A percentile compares a stretch with the other conserved stretches of the same genome.
Evolutionary conservation across 2,888 invertebrate species (phyloP).

Genomic region (Pogonocherus hispidulus): DNA sequence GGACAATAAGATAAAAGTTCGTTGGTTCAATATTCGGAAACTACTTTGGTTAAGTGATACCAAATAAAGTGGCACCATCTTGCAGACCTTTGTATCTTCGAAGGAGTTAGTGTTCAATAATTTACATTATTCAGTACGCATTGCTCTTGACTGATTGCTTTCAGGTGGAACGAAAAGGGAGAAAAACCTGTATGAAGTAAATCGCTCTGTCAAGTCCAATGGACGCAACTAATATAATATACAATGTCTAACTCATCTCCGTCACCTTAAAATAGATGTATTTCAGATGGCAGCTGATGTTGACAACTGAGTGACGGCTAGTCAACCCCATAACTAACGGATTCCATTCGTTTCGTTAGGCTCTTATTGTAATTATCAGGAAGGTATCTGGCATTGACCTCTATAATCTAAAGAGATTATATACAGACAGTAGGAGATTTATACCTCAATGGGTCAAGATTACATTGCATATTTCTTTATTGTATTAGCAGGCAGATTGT

Average conservation of each 20-base stretch:
- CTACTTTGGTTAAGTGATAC: not conserved
- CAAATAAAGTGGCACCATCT: not conserved
- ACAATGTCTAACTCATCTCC: slow-evolving; percentile 25
- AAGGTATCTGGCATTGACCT: slow-evolving; percentile 36
- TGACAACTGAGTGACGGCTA: slow-evolving; percentile 35
- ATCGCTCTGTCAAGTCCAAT: slow-evolving; percentile 16
- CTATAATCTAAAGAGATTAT: slow-evolving; percentile 14
- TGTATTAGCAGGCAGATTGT: not conserved
- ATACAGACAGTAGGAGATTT: slow-evolving; percentile 16
- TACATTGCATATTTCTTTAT: slow-evolving; percentile 41
- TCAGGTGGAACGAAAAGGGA: slow-evolving; percentile 27
- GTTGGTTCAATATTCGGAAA: not conserved
- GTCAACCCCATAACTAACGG: slow-evolving; percentile 36
- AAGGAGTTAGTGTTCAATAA: not conserved
- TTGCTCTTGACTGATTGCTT: slow-evolving; percentile 5
- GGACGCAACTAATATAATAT: slow-evolving; percentile 28
- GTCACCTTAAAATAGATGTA: slow-evolving; percentile 40
- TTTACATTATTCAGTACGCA: slow-evolving; percentile 3
- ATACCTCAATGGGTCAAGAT: slow-evolving; percentile 39
- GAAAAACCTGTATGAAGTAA: slow-evolving; percentile 30
- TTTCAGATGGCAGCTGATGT: slow-evolving; percentile 27
- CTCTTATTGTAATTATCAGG: slow-evolving; percentile 23
- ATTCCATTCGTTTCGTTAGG: slow-evolving; percentile 25
- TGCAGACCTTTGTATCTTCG: not conserved
- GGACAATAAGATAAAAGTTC: too few species aligned